A percentile compares a stretch with the other conserved stretches of the same genome.
phyloP scores from a whole-genome alignment of 2,888 invertebrate species.

The Globia sparganii region DNA sequence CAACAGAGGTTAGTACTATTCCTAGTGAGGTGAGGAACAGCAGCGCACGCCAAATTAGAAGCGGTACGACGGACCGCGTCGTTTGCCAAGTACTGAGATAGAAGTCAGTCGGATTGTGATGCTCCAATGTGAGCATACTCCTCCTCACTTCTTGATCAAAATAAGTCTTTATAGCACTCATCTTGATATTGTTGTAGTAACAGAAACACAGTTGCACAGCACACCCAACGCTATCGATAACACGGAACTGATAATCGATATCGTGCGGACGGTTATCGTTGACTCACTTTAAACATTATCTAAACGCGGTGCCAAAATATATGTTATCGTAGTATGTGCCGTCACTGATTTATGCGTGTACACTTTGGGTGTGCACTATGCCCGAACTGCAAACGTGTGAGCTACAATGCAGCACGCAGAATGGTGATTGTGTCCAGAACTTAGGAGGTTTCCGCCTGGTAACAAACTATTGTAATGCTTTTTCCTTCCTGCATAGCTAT shows the following conservation, averaged over 20 bases:
- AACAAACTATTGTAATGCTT: background rate
- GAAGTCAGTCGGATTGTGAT: slow-evolving; percentile 82
- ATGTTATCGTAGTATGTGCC: slow-evolving; percentile 52
- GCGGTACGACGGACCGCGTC: slow-evolving; percentile 81
- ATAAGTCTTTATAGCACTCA: slow-evolving; percentile 82
- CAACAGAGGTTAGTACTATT: slow-evolving; percentile 79
- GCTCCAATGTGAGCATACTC: slow-evolving; percentile 80
- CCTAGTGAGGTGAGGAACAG: slow-evolving; percentile 80
- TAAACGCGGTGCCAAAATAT: slow-evolving; percentile 72
- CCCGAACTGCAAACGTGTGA: slow-evolving; percentile 1
- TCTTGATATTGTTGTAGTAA: slow-evolving; percentile 68
- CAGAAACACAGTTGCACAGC: slow-evolving; percentile 48
- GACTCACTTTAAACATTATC: slow-evolving; percentile 71
- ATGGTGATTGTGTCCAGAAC: background rate
- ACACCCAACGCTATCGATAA: slow-evolving; percentile 67
- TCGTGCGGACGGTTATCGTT: slow-evolving; percentile 57
- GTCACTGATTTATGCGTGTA: slow-evolving; percentile 26
- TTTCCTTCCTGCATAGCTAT: background rate
- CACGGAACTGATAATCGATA: slow-evolving; percentile 67
- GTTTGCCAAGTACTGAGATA: slow-evolving; percentile 86
- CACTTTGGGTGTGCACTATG: slow-evolving; percentile 30
- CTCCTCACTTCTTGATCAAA: slow-evolving; percentile 79
- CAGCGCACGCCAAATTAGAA: slow-evolving; percentile 81
- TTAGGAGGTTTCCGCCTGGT: background rate
- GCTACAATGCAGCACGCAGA: background rate